A percentile compares a stretch with the other conserved stretches of the same genome.
Conservation (phyloP, 2,888 invertebrate species). For the Epiblema foenella region DNA sequence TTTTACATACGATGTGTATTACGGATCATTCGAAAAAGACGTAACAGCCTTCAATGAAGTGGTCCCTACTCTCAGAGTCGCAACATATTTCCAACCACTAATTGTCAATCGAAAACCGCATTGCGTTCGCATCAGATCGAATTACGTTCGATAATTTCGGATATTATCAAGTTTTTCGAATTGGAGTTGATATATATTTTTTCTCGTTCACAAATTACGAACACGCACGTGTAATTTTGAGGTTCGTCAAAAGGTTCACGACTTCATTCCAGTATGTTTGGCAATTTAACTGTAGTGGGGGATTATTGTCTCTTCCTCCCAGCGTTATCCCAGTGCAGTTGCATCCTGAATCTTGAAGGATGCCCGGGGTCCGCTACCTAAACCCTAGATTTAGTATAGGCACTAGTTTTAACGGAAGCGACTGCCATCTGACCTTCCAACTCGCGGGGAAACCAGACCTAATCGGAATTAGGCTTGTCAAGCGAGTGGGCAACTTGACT, state of each 20-base stretch:
- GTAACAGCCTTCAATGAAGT: neutral
- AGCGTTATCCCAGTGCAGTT: too few species aligned
- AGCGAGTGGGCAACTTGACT: too few species aligned
- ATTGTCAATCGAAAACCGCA: constrained; percentile 69
- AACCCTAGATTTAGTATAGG: too few species aligned
- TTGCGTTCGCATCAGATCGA: constrained; percentile 48
- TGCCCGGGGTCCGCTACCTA: too few species aligned
- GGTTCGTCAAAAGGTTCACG: constrained; percentile 17
- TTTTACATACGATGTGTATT: neutral
- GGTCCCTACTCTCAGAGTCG: neutral
- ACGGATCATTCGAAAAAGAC: neutral
- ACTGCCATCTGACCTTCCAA: too few species aligned
- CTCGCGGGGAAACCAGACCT: too few species aligned
- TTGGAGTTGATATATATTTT: constrained; percentile 53
- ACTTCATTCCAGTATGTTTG: constrained; percentile 16
- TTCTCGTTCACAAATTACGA: constrained; percentile 53
- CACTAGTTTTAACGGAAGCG: too few species aligned
- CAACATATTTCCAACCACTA: constrained; percentile 63
- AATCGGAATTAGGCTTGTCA: too few species aligned
- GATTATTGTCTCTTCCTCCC: too few species aligned
- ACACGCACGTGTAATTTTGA: constrained; percentile 49
- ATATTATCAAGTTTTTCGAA: constrained; percentile 54
- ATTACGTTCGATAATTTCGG: constrained; percentile 59
- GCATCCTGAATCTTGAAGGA: too few species aligned
- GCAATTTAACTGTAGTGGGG: constrained; percentile 2